Base-by-base conservation (phyloP, 1,140 invertebrate species). In the Notospermus geniculatus region DNA sequence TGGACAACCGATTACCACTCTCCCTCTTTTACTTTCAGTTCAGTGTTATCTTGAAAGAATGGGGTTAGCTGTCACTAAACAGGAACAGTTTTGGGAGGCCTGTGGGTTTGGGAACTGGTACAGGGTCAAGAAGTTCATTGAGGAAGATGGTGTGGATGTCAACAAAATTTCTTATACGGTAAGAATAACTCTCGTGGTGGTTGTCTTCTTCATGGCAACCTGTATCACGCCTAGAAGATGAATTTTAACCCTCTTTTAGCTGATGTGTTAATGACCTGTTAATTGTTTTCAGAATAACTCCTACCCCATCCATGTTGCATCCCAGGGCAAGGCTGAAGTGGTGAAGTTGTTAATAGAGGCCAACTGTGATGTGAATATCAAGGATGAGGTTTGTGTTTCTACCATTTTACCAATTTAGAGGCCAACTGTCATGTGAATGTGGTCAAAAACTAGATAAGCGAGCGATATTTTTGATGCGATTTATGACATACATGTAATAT, bases 1-100 rank as follows among this genome's bases (percentile, higher is more conserved):
- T n/a, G n/a, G n/a, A n/a, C n/a, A n/a, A n/a, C n/a, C n/a, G n/a
- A n/a, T n/a, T n/a, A n/a, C n/a, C n/a, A n/a, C n/a, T n/a, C n/a
- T n/a, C n/a, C n/a, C n/a, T n/a, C n/a, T n/a, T 36, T 36, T 36
- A 4, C 15, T 36, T 36, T 15, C 32, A 36, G 32, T 36, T 36
- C 32, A 36, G 32, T 7, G 32, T 36, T 36, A 7, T 15, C 32
- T 36, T 22, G 46, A 57, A 11, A 71, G 46, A 5, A 82, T 82
- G 80, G 79, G 54, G 82, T 84, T 86, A 77, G 70, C 82, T 71
- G 77, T 88, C 79, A 77, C 72, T 7, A 75, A 70, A 65, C 80
- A 81, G 60, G 78, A 81, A 57, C 73, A 71, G 53, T 81, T 81
- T 62, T 81, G 77, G 77, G 80, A 81, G 57, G 74, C 77, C 1